Conservation (phyloP, 2,888 invertebrate genomes). For the Drymonia ruficornis region DNA sequence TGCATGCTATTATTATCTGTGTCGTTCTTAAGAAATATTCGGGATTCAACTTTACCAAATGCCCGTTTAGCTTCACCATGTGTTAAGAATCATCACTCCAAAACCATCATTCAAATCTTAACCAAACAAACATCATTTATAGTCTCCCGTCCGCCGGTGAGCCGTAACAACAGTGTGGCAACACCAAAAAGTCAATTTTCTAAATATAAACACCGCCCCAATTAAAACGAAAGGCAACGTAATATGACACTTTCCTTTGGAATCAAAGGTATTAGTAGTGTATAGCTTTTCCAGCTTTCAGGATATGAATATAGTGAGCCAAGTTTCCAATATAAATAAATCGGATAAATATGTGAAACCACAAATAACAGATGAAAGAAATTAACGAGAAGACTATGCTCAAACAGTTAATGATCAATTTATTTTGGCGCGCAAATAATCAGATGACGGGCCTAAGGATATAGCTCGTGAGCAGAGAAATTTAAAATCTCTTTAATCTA, state of each 20-base stretch:
- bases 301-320: too few species aligned
- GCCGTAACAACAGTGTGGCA: constrained; percentile 40
- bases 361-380: not conserved
- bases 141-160: constrained; percentile 34
- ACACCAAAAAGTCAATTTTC: constrained; percentile 56
- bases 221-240: constrained; percentile 53
- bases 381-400: not conserved
- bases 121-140: constrained; percentile 29
- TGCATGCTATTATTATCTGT: too few species aligned
- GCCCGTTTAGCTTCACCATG: not conserved
- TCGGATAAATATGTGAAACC: too few species aligned
- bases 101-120: constrained; percentile 22
- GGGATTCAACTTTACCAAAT: not conserved
- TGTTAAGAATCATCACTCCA: constrained; percentile 5
- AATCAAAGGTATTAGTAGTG: too few species aligned
- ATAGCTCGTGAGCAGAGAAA: not conserved
- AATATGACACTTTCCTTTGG: constrained; percentile 59
- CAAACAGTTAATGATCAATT: not conserved
- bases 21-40: too few species aligned
- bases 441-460: not conserved
- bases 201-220: constrained; percentile 58
- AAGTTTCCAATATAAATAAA: too few species aligned
- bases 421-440: not conserved
- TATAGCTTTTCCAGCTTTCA: too few species aligned
- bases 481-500: not conserved